Percentiles rank a stretch among this genome's conserved stretches.
Evolutionary conservation across 1,140 invertebrate species (phyloP).

Genomic region (Bombyx mandarina): DNA sequence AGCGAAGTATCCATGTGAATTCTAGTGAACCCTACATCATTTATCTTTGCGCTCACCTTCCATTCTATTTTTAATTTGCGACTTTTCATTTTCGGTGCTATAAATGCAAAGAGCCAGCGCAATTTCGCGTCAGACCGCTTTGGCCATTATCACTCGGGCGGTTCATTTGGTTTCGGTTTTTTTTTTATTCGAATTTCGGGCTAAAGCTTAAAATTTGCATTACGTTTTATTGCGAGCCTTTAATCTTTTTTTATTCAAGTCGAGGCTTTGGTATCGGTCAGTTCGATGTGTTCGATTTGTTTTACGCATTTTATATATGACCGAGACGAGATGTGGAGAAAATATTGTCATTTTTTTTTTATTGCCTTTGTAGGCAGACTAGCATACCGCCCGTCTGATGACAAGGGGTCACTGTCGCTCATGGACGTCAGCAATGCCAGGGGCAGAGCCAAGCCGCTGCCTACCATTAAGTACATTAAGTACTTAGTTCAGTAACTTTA

Average conservation of each 20-base stretch:
- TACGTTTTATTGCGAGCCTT: no score
- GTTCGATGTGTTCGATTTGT: background rate
- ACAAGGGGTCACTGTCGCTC: no score
- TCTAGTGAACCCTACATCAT: background rate
- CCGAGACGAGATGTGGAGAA: no score
- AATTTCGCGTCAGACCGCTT: conserved; percentile 25
- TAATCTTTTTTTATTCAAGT: no score
- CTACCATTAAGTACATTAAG: no score
- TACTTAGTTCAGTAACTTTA: no score
- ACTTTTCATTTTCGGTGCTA: conserved; percentile 36
- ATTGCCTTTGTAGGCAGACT: no score
- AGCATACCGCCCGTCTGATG: no score
- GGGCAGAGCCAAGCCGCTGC: no score
- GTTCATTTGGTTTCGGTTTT: conserved; percentile 26
- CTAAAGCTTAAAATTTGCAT: background rate
- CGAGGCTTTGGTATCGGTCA: background rate
- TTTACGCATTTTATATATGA: no score
- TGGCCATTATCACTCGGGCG: conserved; percentile 22
- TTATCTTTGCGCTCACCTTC: background rate
- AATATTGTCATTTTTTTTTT: no score
- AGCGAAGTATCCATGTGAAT: background rate
- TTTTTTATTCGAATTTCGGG: background rate
- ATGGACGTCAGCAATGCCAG: no score
- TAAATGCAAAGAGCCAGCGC: conserved; percentile 38
- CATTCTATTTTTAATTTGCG: conserved; percentile 29